Evolutionary conservation across 37 sponge, comb jelly and placozoan species (phyloP), one percentile per base, ranked within the genome.

Genomic region (Cliona cf. orientalis): DNA sequence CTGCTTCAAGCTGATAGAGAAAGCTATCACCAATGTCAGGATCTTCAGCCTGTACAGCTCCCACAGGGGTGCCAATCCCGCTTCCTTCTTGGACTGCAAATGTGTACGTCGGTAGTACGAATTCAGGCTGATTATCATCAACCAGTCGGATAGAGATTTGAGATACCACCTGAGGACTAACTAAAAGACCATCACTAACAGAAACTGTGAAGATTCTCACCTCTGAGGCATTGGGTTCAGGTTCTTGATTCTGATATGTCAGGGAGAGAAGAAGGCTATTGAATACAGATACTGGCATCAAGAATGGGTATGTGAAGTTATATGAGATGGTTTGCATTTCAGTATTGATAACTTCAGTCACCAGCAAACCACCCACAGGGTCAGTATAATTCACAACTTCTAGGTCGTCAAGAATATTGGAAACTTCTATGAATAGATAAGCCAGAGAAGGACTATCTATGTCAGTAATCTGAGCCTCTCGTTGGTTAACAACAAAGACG

Each of bases 361-460:
- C 74, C 6, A 56, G 36, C 17, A 90, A 62, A 0, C 69, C 80
- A 12, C 53, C 43, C 0, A 57, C 2, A 25, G 59, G 23, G 29
- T 49, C 58, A 21, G 49, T 66, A 38, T 43, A 77, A 63, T 58
- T 43, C 22, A 91, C 9, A 3, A 1, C 34, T 32, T 91, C 91
- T 44, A n/a, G 19, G 2, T 68, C 67, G 61, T 89, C 87, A 39
- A 75, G 42, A 3, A 55, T 5, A 53, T 61, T 76, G 7, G 25
- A n/a, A 0, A 85, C 46, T 7, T 49, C 43, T 0, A 91, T 60
- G 21, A 31, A 36, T 46, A 91, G 35, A 12, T 33, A 45, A 39
- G 73, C 45, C 12, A 89, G 58, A 19, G 76, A 62, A 38, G 78
- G 6, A 34, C 80, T 85, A 63, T 93, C 94, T 23, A 59, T 69